These are phyloP conservation scores for Metopolophium dirhodum DNA, from an alignment of 1,140 invertebrate genomes.

Conservation along the genomic window DNA sequence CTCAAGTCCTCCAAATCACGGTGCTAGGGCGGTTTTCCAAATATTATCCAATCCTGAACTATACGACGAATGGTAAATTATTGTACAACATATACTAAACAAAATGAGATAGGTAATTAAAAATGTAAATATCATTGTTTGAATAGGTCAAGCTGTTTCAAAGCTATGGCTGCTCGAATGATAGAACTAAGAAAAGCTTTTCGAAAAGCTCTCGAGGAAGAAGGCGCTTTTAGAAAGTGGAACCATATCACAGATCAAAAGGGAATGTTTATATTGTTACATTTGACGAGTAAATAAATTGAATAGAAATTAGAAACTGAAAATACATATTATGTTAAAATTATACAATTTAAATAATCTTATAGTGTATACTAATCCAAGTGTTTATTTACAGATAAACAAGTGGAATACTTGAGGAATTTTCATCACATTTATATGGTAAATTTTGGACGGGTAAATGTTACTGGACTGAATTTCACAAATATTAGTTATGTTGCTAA, in stretches of 20 bases:
- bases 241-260: constrained; percentile 94
- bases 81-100: neutral
- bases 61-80: constrained; percentile 79
- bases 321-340: too few species aligned
- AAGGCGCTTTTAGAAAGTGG: constrained; percentile 92
- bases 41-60: constrained; percentile 81
- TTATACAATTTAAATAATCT: neutral
- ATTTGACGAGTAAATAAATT: constrained; percentile 73
- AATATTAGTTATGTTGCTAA: constrained; percentile 93
- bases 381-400: constrained; percentile 69
- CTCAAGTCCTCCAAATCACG: constrained; percentile 87
- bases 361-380: neutral
- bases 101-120: too few species aligned
- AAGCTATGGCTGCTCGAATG: constrained; percentile 89
- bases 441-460: constrained; percentile 88
- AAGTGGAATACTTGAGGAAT: constrained; percentile 80
- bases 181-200: constrained; percentile 84
- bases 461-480: constrained; percentile 86
- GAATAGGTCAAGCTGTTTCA: constrained; percentile 80
- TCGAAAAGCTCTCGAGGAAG: constrained; percentile 69
- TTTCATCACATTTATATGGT: constrained; percentile 92
- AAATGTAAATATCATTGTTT: too few species aligned
- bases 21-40: constrained; percentile 86
- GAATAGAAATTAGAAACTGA: too few species aligned
- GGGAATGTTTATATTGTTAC: constrained; percentile 98